Evolutionary conservation across 2,113 vertebrate species (phyloP), one percentile per base, ranked within the genome.

Genomic region (Bungarus multicinctus): DNA sequence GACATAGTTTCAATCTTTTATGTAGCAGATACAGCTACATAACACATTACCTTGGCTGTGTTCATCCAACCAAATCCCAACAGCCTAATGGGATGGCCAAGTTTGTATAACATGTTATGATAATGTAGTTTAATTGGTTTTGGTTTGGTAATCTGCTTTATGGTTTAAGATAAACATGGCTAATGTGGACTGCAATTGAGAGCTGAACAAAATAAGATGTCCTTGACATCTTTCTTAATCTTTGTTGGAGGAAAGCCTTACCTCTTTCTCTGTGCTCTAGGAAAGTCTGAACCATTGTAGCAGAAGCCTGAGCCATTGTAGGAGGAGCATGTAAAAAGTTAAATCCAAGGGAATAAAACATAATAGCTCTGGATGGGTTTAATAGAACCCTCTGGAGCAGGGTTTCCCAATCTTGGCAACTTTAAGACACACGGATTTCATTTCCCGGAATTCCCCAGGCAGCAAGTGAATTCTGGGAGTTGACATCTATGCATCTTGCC

Each of bases 171-270:
- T 74, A 34, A 74, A 74, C n/a, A 74, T 34, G 16, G n/a, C 14
- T 74, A 74, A 7, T 74, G 34, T 74, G 64, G 4, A 34, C n/a
- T 3, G n/a, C 64, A 74, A 5, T 2, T 16, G 64, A 34, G 69
- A 74, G 20, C 69, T 81, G n/a, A 39, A 39, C 10, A 39, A 89
- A 89, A 43, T 57, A 22, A 34, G 52, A 54, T 57, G n/a, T 30
- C 34, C 52, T 39, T 88, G 52, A 34, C n/a, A 88, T n/a, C 52
- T 58, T 39, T 81, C 69, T 81, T 81, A 18, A 74, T 39, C n/a
- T 16, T 22, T 8, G 50, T 69, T 90, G 0, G 0, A 23, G 0
- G 0, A 86, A 0, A 30, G 54, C 58, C 0, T 74, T 12, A 43
- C n/a, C 34, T 94, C 47, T 91, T 89, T 93, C 85, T 94, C 90